Base-by-base conservation (phyloP, 2,797 vertebrate species). In the Clarias fuscus region DNA sequence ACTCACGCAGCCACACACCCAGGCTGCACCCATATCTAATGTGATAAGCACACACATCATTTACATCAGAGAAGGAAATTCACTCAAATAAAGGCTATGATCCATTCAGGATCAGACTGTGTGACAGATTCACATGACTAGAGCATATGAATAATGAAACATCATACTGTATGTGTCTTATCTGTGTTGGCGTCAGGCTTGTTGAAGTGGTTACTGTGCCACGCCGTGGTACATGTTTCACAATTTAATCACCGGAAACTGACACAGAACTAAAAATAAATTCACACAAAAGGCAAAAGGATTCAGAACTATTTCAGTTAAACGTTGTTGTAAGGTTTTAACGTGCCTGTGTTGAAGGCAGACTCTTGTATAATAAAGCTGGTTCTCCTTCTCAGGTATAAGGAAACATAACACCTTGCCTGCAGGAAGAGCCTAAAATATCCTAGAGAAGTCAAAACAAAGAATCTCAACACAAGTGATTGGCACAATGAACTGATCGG, bases 391-490 rank as follows among this genome's bases (percentile, higher is more conserved):
- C 65, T 48, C 58, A 87, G 86, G 37, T 80, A 48, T 43, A 53
- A 84, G 27, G 56, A 87, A 84, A 70, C 73, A 10, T 86, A 68
- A 76, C 22, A 27, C 70, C 40, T 13, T 53, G 24, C 5, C 0
- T 8, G 6, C 48, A 83, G 1, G 8, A 59, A 24, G 59, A 70
- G 24, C 17, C 22, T 65, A 43, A 82, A 56, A 71, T 18, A 71
- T 43, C n/a, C 37, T 24, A 22, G 22, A 77, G 72, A 53, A 48
- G 70, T 58, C 62, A 10, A 56, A 64, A 43, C 37, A 56, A 65
- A 48, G 20, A 77, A 33, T 13, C 30, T 10, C 33, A 53, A 65
- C 43, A 56, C 0, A 15, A 43, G 30, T 81, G 14, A 6, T 3
- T 67, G 70, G 24, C 77, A 48, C 77, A 33, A 5, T 27, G 40